These are phyloP conservation scores for Proisotoma minuta DNA, from an alignment of 2,888 invertebrate species.

Conservation along the genomic window DNA sequence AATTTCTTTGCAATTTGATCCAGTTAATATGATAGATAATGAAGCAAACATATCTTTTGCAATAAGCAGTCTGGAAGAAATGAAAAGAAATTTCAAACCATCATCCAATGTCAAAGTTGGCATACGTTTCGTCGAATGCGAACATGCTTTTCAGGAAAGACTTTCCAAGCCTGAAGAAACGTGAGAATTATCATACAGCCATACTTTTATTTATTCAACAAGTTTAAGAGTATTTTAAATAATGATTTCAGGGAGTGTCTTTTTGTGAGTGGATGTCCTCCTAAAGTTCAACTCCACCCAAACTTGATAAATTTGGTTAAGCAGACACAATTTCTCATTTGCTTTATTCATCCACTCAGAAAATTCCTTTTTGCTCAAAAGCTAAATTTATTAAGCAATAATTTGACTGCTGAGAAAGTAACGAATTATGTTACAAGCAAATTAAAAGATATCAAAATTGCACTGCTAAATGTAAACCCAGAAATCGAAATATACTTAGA, in stretches of 20 bases:
- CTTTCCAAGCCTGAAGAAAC: background rate
- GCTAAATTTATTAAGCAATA: background rate
- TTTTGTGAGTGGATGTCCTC: no score
- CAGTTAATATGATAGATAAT: background rate
- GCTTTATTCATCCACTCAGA: background rate
- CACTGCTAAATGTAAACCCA: conserved; percentile 15
- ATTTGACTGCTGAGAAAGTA: no score
- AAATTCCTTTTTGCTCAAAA: background rate
- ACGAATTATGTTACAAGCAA: conserved; percentile 8
- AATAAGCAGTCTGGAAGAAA: background rate
- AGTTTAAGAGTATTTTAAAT: no score
- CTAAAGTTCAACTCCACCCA: no score
- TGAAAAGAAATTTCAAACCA: background rate
- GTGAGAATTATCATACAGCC: background rate
- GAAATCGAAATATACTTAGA: conserved; percentile 19
- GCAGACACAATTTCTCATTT: background rate
- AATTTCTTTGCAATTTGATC: background rate
- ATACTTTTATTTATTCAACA: no score
- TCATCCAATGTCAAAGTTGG: background rate
- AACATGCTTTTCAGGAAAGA: background rate
- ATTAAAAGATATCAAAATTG: background rate
- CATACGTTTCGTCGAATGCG: background rate
- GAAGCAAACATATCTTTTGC: no score
- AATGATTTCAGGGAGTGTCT: no score
- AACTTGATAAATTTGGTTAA: no score